These are phyloP conservation scores for Stomatorhinus ivindoensis DNA, from an alignment of 2,113 vertebrate species.

Conservation along the genomic window DNA sequence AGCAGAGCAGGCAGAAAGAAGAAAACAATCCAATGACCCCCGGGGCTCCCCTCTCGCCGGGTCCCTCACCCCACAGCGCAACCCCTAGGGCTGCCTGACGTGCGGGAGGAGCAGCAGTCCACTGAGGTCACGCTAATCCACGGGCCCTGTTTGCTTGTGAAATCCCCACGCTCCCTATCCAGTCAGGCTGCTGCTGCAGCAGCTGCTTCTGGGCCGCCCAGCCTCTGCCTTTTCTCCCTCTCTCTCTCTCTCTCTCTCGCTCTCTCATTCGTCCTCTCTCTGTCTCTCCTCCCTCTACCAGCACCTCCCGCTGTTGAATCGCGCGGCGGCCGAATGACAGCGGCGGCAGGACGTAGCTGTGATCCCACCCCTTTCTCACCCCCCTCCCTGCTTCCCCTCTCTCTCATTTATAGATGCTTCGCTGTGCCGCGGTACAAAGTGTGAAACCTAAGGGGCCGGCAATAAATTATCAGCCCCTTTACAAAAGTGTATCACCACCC, in stretches of 20 bases:
- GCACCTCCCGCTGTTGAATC: constrained; percentile 45
- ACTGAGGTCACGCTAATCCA: constrained; percentile 44
- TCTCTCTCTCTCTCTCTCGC: constrained; percentile 25
- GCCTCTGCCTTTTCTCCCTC: constrained; percentile 28
- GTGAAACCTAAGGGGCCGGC: constrained; percentile 26
- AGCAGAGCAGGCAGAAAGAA: constrained; percentile 33
- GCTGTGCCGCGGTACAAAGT: constrained; percentile 22
- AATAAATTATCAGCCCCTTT: constrained; percentile 29
- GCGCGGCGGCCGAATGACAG: constrained; percentile 60
- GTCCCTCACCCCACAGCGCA: background rate
- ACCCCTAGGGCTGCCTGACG: constrained; percentile 1
- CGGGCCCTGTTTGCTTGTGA: constrained; percentile 36
- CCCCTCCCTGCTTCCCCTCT: constrained; percentile 24
- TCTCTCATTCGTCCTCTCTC: constrained; percentile 21
- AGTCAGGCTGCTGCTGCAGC: constrained; percentile 22
- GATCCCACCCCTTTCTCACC: constrained; percentile 30
- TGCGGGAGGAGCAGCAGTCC: constrained; percentile 1
- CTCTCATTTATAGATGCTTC: constrained; percentile 28
- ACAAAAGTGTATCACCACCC: constrained; percentile 15
- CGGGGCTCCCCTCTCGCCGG: constrained; percentile 2
- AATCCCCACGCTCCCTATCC: constrained; percentile 35
- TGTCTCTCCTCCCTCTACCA: constrained; percentile 29
- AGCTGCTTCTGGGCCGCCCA: constrained; percentile 20
- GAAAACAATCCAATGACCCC: constrained; percentile 9
- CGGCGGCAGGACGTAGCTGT: constrained; percentile 49